These are phyloP conservation scores for Plumapathes pennacea DNA, from an alignment of 92 coral and sea anemone genomes.

Conservation along the genomic window DNA sequence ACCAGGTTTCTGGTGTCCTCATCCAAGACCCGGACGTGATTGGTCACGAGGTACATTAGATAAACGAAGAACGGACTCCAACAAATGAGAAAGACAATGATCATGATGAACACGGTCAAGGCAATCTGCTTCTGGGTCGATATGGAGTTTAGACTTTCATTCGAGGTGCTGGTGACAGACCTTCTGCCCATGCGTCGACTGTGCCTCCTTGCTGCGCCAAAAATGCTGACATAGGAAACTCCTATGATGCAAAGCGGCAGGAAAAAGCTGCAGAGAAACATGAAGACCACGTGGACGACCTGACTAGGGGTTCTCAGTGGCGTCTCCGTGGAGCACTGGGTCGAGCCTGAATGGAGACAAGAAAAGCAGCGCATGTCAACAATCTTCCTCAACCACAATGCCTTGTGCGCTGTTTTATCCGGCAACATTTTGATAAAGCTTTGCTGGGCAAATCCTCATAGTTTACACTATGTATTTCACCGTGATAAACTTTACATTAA, in stretches of 20 bases:
- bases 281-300: conserved; percentile 33
- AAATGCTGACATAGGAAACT: conserved; percentile 66
- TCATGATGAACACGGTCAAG: conserved; percentile 62
- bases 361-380: not conserved
- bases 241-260: conserved; percentile 77
- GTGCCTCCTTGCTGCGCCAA: conserved; percentile 57
- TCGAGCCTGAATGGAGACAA: conserved; percentile 56
- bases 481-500: no score
- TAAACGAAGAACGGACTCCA: conserved; percentile 74
- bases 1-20: conserved; percentile 34
- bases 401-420: no score
- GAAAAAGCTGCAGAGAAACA: conserved; percentile 44
- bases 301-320: conserved; percentile 52
- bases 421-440: no score
- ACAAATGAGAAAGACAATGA: conserved; percentile 59
- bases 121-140: conserved; percentile 62
- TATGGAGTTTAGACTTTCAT: not conserved
- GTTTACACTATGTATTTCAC: no score
- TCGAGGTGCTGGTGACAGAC: conserved; percentile 6
- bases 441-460: no score
- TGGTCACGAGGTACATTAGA: conserved; percentile 41
- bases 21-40: conserved; percentile 16
- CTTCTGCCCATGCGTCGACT: conserved; percentile 50
- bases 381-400: not conserved
- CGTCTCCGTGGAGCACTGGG: conserved; percentile 68